A percentile compares a stretch with the other conserved stretches of the same genome.
These are phyloP conservation scores for Moxostoma hubbsi DNA, from an alignment of 2,797 vertebrate genomes.

Conservation along the genomic window DNA sequence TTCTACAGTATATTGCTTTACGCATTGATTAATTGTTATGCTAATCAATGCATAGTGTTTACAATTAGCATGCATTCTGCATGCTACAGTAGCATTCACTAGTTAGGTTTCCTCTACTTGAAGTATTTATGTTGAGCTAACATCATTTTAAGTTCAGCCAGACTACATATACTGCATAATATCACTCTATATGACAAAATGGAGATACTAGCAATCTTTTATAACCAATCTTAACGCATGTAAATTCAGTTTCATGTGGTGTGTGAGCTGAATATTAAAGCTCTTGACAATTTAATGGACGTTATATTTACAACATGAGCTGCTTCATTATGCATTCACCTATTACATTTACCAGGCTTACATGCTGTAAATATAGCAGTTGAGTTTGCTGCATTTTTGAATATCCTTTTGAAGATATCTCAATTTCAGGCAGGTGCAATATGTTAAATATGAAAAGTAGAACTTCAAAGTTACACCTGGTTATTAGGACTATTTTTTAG, in stretches of 20 bases:
- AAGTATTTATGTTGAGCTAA: too few relatives aligned
- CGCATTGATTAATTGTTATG: too few relatives aligned
- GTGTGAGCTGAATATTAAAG: slow-evolving; percentile 58
- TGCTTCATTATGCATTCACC: slow-evolving; percentile 49
- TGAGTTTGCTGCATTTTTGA: slow-evolving; percentile 15
- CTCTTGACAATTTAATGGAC: slow-evolving; percentile 56
- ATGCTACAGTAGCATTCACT: too few relatives aligned
- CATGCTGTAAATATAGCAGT: slow-evolving; percentile 10
- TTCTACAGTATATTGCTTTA: too few relatives aligned
- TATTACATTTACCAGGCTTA: slow-evolving; percentile 28
- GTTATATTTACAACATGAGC: slow-evolving; percentile 46
- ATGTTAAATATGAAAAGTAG: slow-evolving; percentile 42
- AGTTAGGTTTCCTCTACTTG: too few relatives aligned
- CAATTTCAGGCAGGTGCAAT: slow-evolving; percentile 36
- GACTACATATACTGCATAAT: too few relatives aligned
- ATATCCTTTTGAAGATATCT: slow-evolving; percentile 48
- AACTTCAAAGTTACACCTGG: slow-evolving; percentile 51
- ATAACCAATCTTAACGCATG: background rate
- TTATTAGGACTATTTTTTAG: slow-evolving; percentile 47
- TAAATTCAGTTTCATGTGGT: slow-evolving; percentile 37
- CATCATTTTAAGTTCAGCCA: too few relatives aligned
- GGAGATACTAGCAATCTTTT: background rate
- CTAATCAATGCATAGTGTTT: too few relatives aligned
- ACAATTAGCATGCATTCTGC: too few relatives aligned
- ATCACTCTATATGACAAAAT: background rate